Evolutionary conservation across 2,888 invertebrate genomes (phyloP), one percentile per base, ranked within the genome.

Genomic region (Hypolimnas misippus): DNA sequence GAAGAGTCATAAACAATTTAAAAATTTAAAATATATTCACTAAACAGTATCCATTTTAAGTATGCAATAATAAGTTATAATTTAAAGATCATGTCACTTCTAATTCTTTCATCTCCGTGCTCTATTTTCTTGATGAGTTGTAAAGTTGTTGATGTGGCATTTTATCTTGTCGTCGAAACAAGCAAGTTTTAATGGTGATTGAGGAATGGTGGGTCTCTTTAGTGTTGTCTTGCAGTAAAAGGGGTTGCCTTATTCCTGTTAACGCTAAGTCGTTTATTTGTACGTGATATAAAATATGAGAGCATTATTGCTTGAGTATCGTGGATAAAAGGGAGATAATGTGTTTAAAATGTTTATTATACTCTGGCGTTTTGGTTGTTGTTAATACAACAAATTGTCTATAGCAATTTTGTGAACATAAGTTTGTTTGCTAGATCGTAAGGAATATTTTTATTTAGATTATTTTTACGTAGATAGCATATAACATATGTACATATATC

Each of bases 171-270:
- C 77, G 73, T 75, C 76, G 76, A 78, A 81, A 78, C 77, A 72
- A 72, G 66, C 73, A 78, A 82, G 79, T 84, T 85, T 84, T 83
- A 83, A 85, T 81, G 81, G 74, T 80, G 83, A 80, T 82, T 75
- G 77, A 74, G 74, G 73, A 76, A 64, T 72, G 66, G 68, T 65
- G 51, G 62, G 50, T 62, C 59, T 67, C 50, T 63, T 60, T 65
- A 60, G 62, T 65, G 59, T 63, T 65, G 62, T 63, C 57, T 57
- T 50, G 50, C 53, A 42, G 38, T 56, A 56, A 58, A 35, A 49
- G 14, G 44, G 57, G 40, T 55, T 58, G 51, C 25, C 19, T 40
- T 64, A 25, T 54, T 49, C 14, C n/a, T 59, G 31, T n/a, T n/a
- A n/a, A 59, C 46, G 59, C n/a, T 59, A 8, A 31, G 21, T n/a